Conservation (phyloP, 2,888 invertebrate genomes). For the Netelia fuscicornis region DNA sequence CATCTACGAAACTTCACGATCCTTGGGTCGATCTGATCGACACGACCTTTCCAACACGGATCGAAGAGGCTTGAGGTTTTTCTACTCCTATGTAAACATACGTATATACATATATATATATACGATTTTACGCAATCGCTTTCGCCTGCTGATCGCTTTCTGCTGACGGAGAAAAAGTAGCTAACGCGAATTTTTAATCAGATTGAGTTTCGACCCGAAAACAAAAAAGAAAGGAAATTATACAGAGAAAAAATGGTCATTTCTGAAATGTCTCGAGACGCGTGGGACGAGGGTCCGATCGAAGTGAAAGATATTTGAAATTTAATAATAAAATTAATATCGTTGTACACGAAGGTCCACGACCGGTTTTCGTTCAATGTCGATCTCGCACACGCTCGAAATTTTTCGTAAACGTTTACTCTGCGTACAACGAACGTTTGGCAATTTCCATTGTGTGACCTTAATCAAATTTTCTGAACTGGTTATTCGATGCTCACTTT, state of each 20-base stretch:
- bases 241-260: too few species aligned
- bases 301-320: background rate
- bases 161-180: background rate
- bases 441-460: slow-evolving; percentile 26
- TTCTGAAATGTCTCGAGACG: too few species aligned
- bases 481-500: slow-evolving; percentile 48
- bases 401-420: too few species aligned
- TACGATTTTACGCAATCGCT: background rate
- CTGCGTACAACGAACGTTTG: too few species aligned
- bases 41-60: too few species aligned
- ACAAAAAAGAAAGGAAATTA: too few species aligned
- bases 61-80: background rate
- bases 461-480: slow-evolving; percentile 55
- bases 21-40: too few species aligned
- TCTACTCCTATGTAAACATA: background rate
- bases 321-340: background rate
- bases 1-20: too few species aligned
- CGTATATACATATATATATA: background rate
- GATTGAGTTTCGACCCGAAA: too few species aligned
- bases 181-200: background rate
- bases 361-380: slow-evolving; percentile 7
- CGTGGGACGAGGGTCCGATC: background rate
- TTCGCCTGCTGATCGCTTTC: background rate
- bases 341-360: background rate
- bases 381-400: background rate